Evolutionary conservation across 2,797 vertebrate species (phyloP).

Genomic region (Muscicapa comitata): DNA sequence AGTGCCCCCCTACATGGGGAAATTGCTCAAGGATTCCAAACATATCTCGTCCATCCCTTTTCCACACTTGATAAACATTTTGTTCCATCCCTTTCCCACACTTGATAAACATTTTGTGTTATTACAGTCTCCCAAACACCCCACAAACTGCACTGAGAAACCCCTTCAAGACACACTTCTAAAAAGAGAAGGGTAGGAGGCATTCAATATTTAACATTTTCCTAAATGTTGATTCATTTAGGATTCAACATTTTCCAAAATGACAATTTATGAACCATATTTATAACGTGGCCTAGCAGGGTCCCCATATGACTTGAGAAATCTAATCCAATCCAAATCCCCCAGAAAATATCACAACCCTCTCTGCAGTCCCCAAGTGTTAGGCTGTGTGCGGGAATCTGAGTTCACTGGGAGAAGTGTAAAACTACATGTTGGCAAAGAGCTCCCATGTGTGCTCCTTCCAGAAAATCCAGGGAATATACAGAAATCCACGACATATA

Average conservation of each 20-base stretch:
- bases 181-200: background rate
- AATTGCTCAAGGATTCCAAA: background rate
- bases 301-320: background rate
- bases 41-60: background rate
- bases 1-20: background rate
- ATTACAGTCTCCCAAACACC: background rate
- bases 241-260: background rate
- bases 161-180: background rate
- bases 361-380: background rate
- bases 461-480: conserved; percentile 28
- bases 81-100: background rate
- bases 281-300: conserved; percentile 13
- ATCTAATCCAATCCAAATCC: conserved; percentile 1
- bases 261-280: background rate
- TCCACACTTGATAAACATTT: background rate
- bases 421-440: conserved; percentile 13
- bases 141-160: background rate
- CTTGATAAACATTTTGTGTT: background rate
- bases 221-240: background rate
- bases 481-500: background rate
- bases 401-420: conserved; percentile 13
- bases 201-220: background rate
- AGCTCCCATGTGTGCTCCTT: background rate
- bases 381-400: background rate
- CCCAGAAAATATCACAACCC: conserved; percentile 8